phyloP scores from a whole-genome alignment of 2,888 invertebrate species.

The Dorcus parallelipipedus region DNA sequence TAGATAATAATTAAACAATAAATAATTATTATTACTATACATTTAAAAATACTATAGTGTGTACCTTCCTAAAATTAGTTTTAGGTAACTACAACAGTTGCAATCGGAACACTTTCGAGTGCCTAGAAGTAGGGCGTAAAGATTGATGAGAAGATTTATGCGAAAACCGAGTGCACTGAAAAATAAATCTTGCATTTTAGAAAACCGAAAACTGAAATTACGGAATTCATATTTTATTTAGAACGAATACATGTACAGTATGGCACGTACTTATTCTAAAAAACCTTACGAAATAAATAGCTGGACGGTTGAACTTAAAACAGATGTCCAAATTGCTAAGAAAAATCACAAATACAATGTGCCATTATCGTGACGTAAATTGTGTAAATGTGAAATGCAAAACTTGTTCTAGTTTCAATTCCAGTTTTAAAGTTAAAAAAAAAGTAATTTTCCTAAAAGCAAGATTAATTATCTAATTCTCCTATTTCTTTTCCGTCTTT shows the following conservation, averaged over 20 bases:
- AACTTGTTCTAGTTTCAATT: constrained; percentile 12
- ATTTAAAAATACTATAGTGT: constrained; percentile 9
- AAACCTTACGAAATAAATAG: constrained; percentile 13
- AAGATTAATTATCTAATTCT: constrained; percentile 1
- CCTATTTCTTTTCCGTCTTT: constrained; percentile 15
- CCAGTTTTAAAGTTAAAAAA: constrained; percentile 30
- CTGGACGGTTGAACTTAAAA: constrained; percentile 17
- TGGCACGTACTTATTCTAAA: constrained; percentile 17
- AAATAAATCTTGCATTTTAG: neutral
- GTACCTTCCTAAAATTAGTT: constrained; percentile 1
- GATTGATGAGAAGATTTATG: neutral
- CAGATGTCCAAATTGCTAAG: constrained; percentile 10
- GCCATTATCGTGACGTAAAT: constrained; percentile 9
- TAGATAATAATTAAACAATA: constrained; percentile 4
- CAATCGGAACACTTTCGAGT: neutral
- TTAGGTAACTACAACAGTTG: constrained; percentile 7
- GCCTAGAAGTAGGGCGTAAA: constrained; percentile 1
- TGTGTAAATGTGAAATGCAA: constrained; percentile 8
- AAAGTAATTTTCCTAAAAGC: constrained; percentile 2
- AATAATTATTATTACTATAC: constrained; percentile 12
- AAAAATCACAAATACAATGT: constrained; percentile 7
- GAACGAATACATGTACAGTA: constrained; percentile 16
- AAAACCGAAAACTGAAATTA: neutral
- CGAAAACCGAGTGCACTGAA: neutral
- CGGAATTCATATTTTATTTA: constrained; percentile 2